phyloP scores from a whole-genome alignment of 2,888 invertebrate species.

The Eretmocerus hayati region DNA sequence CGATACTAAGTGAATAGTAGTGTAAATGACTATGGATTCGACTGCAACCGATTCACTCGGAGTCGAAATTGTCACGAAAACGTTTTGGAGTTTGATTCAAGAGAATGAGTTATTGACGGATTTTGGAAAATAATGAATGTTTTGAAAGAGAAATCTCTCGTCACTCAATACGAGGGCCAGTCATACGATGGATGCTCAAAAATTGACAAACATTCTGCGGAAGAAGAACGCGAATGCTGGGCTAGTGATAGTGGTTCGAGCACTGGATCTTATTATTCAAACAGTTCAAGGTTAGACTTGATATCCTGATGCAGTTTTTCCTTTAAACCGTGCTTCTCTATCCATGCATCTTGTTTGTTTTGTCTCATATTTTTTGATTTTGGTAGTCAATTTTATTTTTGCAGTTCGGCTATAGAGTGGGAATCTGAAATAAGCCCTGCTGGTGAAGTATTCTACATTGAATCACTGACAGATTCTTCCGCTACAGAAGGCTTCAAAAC shows the following conservation, averaged over 20 bases:
- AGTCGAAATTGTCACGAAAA: no score
- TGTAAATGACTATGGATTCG: no score
- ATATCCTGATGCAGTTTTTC: no score
- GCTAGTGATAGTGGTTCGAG: conserved; percentile 43
- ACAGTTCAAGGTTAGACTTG: conserved; percentile 35
- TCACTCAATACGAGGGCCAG: conserved; percentile 12
- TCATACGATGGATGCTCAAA: conserved; percentile 10
- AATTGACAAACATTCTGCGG: conserved; percentile 25
- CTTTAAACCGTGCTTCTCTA: no score
- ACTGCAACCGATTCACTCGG: no score
- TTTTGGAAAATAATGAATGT: conserved; percentile 13
- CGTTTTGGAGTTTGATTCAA: no score
- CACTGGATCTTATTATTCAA: conserved; percentile 43
- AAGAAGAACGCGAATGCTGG: conserved; percentile 42
- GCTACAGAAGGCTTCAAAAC: conserved; percentile 2
- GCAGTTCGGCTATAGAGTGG: conserved; percentile 42
- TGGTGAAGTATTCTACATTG: conserved; percentile 42
- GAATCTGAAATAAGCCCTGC: conserved; percentile 36
- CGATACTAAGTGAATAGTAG: no score
- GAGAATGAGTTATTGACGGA: no score
- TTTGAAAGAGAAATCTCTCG: conserved; percentile 9
- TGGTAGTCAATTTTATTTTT: background rate
- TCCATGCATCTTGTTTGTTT: no score
- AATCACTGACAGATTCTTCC: conserved; percentile 32
- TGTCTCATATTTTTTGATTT: background rate